Conservation (phyloP, 2,888 invertebrate genomes). For the Galeruca laticollis region DNA sequence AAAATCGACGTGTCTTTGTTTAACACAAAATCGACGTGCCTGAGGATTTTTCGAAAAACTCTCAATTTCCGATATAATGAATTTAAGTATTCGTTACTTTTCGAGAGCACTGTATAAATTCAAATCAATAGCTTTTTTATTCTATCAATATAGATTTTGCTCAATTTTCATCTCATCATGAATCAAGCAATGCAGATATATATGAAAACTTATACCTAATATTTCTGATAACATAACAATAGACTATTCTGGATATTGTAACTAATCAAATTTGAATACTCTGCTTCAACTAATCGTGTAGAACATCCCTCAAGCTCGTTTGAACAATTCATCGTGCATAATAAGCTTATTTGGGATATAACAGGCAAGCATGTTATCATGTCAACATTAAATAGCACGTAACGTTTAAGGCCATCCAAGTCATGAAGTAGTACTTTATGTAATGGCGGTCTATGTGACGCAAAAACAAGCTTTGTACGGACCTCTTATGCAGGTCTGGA, state of each 20-base stretch:
- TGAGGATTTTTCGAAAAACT: no score
- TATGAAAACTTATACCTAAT: not conserved
- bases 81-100: no score
- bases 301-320: not conserved
- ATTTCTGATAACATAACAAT: not conserved
- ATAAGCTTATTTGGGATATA: not conserved
- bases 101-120: no score
- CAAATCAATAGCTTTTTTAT: no score
- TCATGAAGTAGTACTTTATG: slow-evolving; percentile 5
- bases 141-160: no score
- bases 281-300: not conserved
- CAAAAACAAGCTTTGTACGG: not conserved
- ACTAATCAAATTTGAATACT: not conserved
- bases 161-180: not conserved
- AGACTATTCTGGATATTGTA: no score
- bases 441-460: not conserved
- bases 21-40: no score
- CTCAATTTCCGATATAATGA: no score
- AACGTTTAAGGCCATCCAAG: not conserved
- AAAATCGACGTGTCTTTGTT: no score
- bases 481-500: not conserved
- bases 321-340: not conserved
- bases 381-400: slow-evolving; percentile 4
- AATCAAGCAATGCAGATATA: no score
- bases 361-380: not conserved